phyloP scores from a whole-genome alignment of 2,113 vertebrate genomes.

The Muntiacus muntjak region DNA sequence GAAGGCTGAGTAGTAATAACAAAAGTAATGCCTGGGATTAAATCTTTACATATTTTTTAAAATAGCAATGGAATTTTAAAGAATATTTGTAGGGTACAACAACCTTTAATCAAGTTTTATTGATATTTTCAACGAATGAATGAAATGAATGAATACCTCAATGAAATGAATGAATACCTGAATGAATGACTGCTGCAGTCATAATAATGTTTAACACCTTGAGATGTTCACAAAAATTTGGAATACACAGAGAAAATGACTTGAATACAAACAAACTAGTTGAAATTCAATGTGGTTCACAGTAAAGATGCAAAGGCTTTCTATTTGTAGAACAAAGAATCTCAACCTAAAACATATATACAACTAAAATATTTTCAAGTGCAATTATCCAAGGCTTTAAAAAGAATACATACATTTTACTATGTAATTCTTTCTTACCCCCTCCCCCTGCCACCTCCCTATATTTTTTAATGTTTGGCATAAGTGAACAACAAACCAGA shows the following conservation, averaged over 20 bases:
- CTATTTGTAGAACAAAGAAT: constrained; percentile 57
- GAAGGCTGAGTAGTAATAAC: background rate
- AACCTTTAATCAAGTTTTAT: background rate
- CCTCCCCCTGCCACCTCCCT: background rate
- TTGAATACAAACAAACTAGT: constrained; percentile 61
- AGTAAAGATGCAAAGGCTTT: constrained; percentile 62
- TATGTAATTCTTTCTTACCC: background rate
- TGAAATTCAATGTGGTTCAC: constrained; percentile 68
- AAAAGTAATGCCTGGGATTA: constrained; percentile 19
- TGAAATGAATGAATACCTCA: constrained; percentile 17
- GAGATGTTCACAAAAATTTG: constrained; percentile 14
- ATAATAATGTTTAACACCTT: constrained; percentile 37
- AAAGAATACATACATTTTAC: constrained; percentile 63
- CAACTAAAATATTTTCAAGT: constrained; percentile 60
- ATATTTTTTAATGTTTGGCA: constrained; percentile 70
- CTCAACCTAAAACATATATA: constrained; percentile 54
- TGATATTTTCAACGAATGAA: constrained; percentile 32
- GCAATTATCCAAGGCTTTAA: constrained; percentile 69
- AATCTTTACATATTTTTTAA: background rate
- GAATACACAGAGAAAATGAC: constrained; percentile 50
- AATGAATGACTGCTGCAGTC: constrained; percentile 19
- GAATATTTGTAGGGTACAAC: constrained; percentile 6
- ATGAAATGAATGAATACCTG: constrained; percentile 25
- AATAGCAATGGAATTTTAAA: background rate
- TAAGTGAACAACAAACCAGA: constrained; percentile 73